Percentiles rank a stretch among this genome's conserved stretches.
Evolutionary conservation across 2,888 invertebrate genomes (phyloP).

Genomic region (Netelia fuscicornis): DNA sequence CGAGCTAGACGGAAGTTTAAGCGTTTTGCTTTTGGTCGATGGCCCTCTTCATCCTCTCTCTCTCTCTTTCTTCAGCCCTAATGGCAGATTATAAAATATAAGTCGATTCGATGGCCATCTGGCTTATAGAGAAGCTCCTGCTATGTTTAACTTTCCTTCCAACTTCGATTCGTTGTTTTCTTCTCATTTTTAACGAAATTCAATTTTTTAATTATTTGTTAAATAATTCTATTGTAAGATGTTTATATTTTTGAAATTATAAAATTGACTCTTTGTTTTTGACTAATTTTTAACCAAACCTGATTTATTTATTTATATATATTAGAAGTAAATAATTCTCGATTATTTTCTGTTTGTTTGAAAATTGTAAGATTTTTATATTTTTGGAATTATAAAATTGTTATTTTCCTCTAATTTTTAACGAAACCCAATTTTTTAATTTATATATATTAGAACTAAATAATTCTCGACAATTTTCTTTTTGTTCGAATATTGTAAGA

Average conservation of each 20-base stretch:
- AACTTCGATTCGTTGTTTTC: background rate
- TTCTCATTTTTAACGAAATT: background rate
- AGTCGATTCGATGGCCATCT: slow-evolving; percentile 60
- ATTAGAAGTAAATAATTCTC: too few relatives aligned
- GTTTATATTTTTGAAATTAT: too few relatives aligned
- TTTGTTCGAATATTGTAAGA: too few relatives aligned
- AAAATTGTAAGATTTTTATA: background rate
- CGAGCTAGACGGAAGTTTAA: slow-evolving; percentile 27
- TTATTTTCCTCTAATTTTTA: too few relatives aligned
- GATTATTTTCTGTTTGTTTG: too few relatives aligned
- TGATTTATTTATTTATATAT: too few relatives aligned
- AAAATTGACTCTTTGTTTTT: too few relatives aligned
- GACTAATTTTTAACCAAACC: too few relatives aligned
- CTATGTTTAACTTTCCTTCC: slow-evolving; percentile 19
- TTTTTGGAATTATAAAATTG: too few relatives aligned
- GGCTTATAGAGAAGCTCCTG: slow-evolving; percentile 42
- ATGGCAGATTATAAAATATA: slow-evolving; percentile 61
- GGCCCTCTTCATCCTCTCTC: background rate
- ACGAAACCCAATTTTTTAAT: too few relatives aligned
- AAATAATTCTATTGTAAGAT: background rate
- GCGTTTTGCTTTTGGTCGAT: slow-evolving; percentile 36
- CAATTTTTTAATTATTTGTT: background rate
- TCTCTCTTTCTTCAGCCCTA: slow-evolving; percentile 47
- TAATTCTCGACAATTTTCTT: too few relatives aligned
- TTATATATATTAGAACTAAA: too few relatives aligned